Evolutionary conservation across 2,113 vertebrate species (phyloP).

Genomic region (Notiomystis cincta): DNA sequence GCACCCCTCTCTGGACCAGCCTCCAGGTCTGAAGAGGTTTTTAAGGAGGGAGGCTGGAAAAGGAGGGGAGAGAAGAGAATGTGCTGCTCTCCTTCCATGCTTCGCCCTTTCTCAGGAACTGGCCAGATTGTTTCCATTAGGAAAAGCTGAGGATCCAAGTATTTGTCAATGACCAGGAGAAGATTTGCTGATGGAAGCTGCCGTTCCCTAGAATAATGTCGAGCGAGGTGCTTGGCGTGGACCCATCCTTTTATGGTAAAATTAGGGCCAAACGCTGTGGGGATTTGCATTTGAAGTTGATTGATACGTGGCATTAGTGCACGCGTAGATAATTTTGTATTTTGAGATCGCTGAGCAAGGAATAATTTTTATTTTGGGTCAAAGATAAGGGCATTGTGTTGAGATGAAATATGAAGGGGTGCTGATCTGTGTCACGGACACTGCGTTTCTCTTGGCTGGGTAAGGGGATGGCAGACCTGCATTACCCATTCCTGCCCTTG

Average conservation of each 20-base stretch:
- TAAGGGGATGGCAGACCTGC: neutral
- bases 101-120: neutral
- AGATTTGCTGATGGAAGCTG: conserved; percentile 31
- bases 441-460: neutral
- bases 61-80: neutral
- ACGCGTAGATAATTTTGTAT: conserved; percentile 10
- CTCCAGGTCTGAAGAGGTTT: neutral
- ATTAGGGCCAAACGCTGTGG: neutral
- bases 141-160: conserved; percentile 36
- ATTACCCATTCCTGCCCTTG: conserved; percentile 9
- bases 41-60: neutral
- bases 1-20: accelerated
- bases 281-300: conserved; percentile 47
- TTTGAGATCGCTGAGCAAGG: conserved; percentile 60
- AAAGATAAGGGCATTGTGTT: conserved; percentile 28
- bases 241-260: conserved; percentile 52
- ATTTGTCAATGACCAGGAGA: conserved; percentile 34
- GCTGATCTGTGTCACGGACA: conserved; percentile 19
- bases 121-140: conserved; percentile 47
- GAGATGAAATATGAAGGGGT: conserved; percentile 35
- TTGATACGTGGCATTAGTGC: conserved; percentile 58
- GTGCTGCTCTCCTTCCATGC: neutral
- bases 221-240: neutral
- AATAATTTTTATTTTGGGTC: conserved; percentile 60
- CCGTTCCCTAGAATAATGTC: neutral